Percentiles rank a stretch among this genome's conserved stretches.
phyloP scores from a whole-genome alignment of 2,113 vertebrate genomes.

The Larimichthys polyactis region DNA sequence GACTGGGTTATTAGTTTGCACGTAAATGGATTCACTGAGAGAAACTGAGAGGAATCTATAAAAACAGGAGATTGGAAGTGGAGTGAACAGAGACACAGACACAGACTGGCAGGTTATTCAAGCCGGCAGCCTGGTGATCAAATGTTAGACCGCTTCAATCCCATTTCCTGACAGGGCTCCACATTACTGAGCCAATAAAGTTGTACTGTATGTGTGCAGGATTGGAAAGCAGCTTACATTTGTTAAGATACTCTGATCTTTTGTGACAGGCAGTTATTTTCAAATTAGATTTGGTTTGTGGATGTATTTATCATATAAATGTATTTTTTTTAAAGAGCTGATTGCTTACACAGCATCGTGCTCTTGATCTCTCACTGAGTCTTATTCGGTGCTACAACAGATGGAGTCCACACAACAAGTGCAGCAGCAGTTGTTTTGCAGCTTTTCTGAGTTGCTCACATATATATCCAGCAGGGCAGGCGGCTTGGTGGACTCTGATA shows the following conservation, averaged over 20 bases:
- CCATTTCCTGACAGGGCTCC: background rate
- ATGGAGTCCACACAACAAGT: slow-evolving; percentile 1
- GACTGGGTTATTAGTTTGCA: slow-evolving; percentile 24
- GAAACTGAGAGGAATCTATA: slow-evolving; percentile 22
- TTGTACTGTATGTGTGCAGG: background rate
- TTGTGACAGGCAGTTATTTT: slow-evolving; percentile 12
- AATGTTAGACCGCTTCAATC: background rate
- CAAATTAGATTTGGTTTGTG: background rate
- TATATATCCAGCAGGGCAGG: background rate
- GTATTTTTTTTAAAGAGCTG: background rate
- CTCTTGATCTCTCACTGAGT: background rate
- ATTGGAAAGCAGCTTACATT: background rate
- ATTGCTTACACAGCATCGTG: background rate
- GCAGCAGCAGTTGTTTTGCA: background rate
- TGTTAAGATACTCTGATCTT: background rate
- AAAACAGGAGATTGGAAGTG: slow-evolving; percentile 1
- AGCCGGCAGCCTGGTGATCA: background rate
- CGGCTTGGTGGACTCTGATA: slow-evolving; percentile 26
- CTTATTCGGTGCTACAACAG: background rate
- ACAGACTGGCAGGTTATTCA: slow-evolving; percentile 7
- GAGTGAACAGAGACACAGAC: slow-evolving; percentile 8
- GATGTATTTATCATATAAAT: background rate
- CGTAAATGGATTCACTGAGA: slow-evolving; percentile 13
- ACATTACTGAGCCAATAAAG: background rate
- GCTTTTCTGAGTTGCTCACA: background rate